phyloP scores from a whole-genome alignment of 53 echinoderm and acorn worm species.

The Astropecten irregularis region DNA sequence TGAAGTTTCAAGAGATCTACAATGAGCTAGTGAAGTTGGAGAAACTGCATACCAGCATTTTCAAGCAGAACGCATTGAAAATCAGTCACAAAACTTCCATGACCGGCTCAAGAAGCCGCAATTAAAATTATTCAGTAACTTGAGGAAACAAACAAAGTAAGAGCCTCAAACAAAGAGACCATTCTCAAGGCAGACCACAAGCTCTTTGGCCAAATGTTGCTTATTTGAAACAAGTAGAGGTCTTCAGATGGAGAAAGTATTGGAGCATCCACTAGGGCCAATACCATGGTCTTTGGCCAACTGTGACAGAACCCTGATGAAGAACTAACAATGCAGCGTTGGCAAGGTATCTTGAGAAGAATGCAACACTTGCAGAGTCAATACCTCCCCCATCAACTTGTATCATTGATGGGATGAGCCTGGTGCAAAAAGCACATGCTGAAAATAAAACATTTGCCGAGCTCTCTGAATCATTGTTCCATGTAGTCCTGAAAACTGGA shows the following conservation, averaged over 20 bases:
- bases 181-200: constrained; percentile 52
- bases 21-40: background rate
- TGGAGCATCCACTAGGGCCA: no score
- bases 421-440: no score
- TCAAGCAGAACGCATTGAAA: background rate
- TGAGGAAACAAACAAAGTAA: background rate
- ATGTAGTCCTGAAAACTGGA: no score
- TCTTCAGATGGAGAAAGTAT: background rate
- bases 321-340: no score
- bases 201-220: constrained; percentile 52
- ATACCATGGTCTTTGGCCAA: no score
- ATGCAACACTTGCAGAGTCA: no score
- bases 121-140: background rate
- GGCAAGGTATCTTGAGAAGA: no score
- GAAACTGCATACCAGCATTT: constrained; percentile 5
- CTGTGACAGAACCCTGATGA: no score
- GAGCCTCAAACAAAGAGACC: constrained; percentile 25
- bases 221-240: constrained; percentile 17
- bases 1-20: background rate
- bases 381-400: no score
- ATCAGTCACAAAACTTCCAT: background rate
- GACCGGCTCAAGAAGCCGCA: background rate
- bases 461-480: no score
- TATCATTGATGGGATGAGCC: no score
- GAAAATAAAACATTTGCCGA: no score